A percentile compares a stretch with the other conserved stretches of the same genome.
Conservation (phyloP, 37 sponge, comb jelly and placozoan genomes). For the Oopsacas minuta region DNA sequence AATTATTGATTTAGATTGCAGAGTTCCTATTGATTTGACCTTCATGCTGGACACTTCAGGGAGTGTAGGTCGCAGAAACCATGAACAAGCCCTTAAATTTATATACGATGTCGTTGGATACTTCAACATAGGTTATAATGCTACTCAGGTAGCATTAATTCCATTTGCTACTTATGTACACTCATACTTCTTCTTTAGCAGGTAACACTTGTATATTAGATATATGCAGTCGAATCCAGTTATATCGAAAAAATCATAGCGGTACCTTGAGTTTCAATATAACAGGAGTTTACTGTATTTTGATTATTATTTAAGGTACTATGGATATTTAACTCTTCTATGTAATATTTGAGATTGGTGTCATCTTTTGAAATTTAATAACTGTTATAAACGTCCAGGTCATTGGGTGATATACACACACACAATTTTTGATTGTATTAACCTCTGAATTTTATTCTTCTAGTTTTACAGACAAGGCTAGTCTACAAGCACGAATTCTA, state of each 20-base stretch:
- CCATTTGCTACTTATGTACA: conserved; percentile 6
- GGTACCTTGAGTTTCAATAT: too few species aligned
- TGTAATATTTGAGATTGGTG: too few species aligned
- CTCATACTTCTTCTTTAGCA: conserved; percentile 8
- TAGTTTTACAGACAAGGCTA: neutral
- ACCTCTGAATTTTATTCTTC: too few species aligned
- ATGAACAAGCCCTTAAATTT: conserved; percentile 39
- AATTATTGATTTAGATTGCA: conserved; percentile 39
- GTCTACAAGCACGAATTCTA: neutral
- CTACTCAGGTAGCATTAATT: conserved; percentile 37
- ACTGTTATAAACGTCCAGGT: too few species aligned
- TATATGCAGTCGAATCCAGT: neutral
- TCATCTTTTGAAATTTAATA: too few species aligned
- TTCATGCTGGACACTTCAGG: conserved; percentile 74
- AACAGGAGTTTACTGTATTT: too few species aligned
- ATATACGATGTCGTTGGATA: conserved; percentile 39
- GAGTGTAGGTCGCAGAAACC: conserved; percentile 55
- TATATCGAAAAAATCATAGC: too few species aligned
- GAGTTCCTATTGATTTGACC: conserved; percentile 43
- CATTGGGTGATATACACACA: too few species aligned
- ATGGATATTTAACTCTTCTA: too few species aligned
- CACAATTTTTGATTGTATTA: too few species aligned
- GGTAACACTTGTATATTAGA: neutral
- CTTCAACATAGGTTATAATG: conserved; percentile 42
- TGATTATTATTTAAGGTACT: too few species aligned